A percentile compares a stretch with the other conserved stretches of the same genome.
These are phyloP conservation scores for Synanthedon vespiformis DNA, from an alignment of 2,888 invertebrate species.

Conservation along the genomic window DNA sequence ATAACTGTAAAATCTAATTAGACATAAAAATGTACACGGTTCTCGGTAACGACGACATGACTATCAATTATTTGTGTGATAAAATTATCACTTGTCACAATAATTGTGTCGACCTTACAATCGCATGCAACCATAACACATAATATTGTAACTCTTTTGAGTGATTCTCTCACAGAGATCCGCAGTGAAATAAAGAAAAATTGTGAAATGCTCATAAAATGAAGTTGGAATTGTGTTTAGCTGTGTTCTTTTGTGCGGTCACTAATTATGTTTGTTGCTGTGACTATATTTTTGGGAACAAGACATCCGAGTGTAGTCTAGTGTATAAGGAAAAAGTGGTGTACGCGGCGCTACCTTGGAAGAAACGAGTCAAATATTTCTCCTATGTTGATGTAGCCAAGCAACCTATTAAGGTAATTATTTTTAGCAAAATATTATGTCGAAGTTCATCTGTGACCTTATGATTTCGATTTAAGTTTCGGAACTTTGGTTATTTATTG, in stretches of 20 bases:
- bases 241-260: constrained; percentile 6
- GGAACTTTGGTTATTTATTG: too few relatives aligned
- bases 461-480: too few relatives aligned
- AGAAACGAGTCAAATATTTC: constrained; percentile 26
- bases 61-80: neutral
- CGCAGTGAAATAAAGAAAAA: neutral
- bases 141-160: neutral
- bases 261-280: constrained; percentile 20
- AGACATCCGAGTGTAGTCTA: constrained; percentile 13
- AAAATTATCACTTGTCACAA: neutral
- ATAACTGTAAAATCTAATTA: neutral
- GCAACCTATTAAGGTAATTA: constrained; percentile 23
- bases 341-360: constrained; percentile 31
- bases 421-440: too few relatives aligned
- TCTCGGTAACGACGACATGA: neutral
- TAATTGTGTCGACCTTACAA: neutral
- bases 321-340: constrained; percentile 22
- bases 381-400: constrained; percentile 17
- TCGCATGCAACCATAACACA: neutral
- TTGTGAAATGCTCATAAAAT: neutral
- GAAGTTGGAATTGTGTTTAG: constrained; percentile 2
- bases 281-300: constrained; percentile 27
- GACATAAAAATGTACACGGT: neutral
- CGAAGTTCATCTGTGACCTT: too few relatives aligned
- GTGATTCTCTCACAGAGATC: neutral